These are phyloP conservation scores for Aptenodytes patagonicus DNA, from an alignment of 2,113 vertebrate species.

Conservation along the genomic window DNA sequence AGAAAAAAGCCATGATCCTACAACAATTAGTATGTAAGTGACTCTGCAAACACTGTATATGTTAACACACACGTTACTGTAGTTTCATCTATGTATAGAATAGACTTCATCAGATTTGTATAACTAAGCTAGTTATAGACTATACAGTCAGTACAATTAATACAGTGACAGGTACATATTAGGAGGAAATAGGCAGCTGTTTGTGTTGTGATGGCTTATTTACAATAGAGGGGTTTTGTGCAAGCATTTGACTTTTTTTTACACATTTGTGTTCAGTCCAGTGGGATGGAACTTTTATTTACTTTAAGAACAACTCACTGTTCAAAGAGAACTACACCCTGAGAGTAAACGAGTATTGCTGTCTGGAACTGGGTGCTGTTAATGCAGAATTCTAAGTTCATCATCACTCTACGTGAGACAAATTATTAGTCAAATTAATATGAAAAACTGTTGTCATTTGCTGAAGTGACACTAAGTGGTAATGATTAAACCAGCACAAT, in stretches of 20 bases:
- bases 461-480: background rate
- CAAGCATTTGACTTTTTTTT: background rate
- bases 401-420: rapidly evolving
- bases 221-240: background rate
- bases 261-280: background rate
- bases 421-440: background rate
- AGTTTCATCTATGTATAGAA: background rate
- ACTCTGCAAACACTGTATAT: background rate
- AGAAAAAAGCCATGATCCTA: background rate
- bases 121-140: background rate
- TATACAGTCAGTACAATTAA: background rate
- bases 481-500: background rate
- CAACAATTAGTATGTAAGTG: background rate
- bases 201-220: background rate
- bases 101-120: background rate
- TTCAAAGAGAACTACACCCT: conserved; percentile 38
- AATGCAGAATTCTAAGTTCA: background rate
- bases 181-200: background rate
- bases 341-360: background rate
- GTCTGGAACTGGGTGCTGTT: background rate
- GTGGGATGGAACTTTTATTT: conserved; percentile 5
- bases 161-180: background rate
- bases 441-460: background rate
- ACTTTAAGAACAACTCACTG: conserved; percentile 11
- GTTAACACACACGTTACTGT: background rate